These are phyloP conservation scores for Porphyrio hochstetteri DNA, from an alignment of 2,113 vertebrate genomes.

Conservation along the genomic window DNA sequence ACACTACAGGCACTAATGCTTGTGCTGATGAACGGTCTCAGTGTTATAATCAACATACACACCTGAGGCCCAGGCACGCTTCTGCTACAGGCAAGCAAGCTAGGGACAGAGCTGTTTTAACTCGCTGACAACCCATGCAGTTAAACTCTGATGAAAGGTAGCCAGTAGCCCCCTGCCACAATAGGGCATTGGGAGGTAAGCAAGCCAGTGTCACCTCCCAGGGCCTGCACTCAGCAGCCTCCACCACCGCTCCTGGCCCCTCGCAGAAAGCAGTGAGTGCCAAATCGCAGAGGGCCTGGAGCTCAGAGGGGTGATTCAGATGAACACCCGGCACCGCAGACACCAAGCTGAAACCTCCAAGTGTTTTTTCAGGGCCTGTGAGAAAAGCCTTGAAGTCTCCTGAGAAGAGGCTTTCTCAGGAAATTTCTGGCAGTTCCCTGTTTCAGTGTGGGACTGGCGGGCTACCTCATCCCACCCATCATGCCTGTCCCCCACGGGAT, in stretches of 20 bases:
- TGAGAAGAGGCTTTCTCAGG: neutral
- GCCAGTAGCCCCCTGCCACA: neutral
- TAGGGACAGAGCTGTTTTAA: neutral
- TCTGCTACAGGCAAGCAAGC: neutral
- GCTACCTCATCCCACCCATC: neutral
- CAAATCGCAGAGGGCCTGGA: neutral
- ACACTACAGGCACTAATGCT: neutral
- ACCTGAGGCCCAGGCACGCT: neutral
- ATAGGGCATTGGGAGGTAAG: neutral
- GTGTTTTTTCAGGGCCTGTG: neutral
- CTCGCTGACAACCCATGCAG: neutral
- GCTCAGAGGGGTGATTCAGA: neutral
- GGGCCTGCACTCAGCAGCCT: neutral
- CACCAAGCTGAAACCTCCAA: neutral
- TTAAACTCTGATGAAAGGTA: neutral
- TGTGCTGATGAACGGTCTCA: neutral
- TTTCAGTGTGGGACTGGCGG: neutral
- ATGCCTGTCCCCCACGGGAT: neutral
- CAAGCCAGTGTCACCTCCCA: neutral
- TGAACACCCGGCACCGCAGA: neutral
- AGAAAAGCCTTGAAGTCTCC: slow-evolving; percentile 5
- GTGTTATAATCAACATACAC: neutral
- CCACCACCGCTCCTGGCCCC: neutral
- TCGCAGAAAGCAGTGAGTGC: neutral
- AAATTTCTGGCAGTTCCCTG: neutral